Conservation (phyloP, 2,888 invertebrate genomes). For the Eupithecia inturbata region DNA sequence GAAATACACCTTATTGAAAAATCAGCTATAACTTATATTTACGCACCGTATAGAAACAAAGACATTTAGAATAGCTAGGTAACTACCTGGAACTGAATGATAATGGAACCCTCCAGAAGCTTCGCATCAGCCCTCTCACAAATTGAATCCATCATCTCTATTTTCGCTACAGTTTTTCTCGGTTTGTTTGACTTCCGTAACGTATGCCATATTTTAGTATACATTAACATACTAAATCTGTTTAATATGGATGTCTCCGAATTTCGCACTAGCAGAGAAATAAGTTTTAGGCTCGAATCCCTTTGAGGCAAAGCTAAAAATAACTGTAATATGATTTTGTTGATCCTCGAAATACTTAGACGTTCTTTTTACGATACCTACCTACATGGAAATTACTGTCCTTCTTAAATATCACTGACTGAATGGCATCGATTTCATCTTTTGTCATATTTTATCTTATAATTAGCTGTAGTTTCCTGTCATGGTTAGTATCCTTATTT, state of each 20-base stretch:
- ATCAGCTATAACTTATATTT: no score
- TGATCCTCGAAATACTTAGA: no score
- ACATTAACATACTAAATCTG: slow-evolving; percentile 45
- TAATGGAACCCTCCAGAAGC: background rate
- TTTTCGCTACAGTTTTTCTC: slow-evolving; percentile 20
- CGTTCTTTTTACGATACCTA: no score
- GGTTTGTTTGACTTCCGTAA: slow-evolving; percentile 32
- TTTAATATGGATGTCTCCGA: slow-evolving; percentile 36
- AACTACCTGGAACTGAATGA: background rate
- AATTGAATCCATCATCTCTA: slow-evolving; percentile 1
- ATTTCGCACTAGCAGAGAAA: slow-evolving; percentile 25
- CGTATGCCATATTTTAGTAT: slow-evolving; percentile 45
- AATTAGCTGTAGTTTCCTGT: no score
- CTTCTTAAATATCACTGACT: no score
- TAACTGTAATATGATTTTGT: background rate
- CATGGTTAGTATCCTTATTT: no score
- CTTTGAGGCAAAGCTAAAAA: background rate
- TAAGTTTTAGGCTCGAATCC: slow-evolving; percentile 12
- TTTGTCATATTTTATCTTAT: no score
- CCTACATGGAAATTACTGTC: no score
- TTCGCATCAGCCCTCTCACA: background rate
- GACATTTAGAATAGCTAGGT: no score
- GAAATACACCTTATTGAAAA: no score
- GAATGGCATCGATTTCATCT: no score
- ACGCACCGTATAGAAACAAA: no score